Evolutionary conservation across 1,140 invertebrate genomes (phyloP), one percentile per base, ranked within the genome.

Genomic region (Ostrea denselamellosa): DNA sequence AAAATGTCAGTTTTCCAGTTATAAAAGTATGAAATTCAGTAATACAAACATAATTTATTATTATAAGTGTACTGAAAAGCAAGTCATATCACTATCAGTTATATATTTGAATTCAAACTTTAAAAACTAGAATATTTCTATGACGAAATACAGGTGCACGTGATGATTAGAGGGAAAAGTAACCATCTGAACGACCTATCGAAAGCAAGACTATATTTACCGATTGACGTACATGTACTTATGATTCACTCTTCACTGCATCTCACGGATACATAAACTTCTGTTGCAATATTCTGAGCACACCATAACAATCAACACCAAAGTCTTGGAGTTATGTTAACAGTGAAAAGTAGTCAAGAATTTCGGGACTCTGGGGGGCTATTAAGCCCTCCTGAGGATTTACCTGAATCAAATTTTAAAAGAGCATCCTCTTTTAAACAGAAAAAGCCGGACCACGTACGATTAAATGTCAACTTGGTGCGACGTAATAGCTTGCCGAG

Each of bases 401-500:
- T 17, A 5, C 12, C 68, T 28, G 68, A 77, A 12, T 34, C 68
- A 28, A 25, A 8, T 3, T 77, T 77, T 28, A 77, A 77, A 77
- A 77, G 68, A 28, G 68, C 25, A 25, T 77, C 68, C 28, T 77
- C 68, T 28, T 77, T 77, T 77, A 77, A 77, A 25, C 68, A 28
- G 68, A 77, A 77, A 77, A 77, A 77, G 25, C 68, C 68, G 14
- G 68, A 77, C 68, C 68, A 77, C 28, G 68, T 77, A 14, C 22
- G 68, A 34, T 28, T 77, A 12, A 25, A 77, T 77, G 68, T 77
- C 25, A 77, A 9, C 8, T 77, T 77, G 22, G 68, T 12, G 25
- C 68, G 68, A 77, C 68, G 68, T 34, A 77, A 77, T 34, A 77
- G 68, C 68, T 77, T 77, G 28, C 68, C 68, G 28, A 77, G 68